Evolutionary conservation across 2,888 invertebrate species (phyloP).

Genomic region (Drosophila cracens): DNA sequence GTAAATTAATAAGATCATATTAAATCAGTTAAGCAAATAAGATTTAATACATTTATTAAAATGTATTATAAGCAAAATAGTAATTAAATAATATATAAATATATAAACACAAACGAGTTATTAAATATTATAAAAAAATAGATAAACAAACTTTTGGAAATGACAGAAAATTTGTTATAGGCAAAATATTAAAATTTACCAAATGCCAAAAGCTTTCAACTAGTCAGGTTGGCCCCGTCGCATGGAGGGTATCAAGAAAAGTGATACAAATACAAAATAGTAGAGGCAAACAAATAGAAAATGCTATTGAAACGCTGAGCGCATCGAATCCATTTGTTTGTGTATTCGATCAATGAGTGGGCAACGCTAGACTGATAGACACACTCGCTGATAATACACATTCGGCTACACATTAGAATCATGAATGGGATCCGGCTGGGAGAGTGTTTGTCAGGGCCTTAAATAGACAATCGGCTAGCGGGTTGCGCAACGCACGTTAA

Average conservation of each 20-base stretch:
- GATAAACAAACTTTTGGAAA: too few species aligned
- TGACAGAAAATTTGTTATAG: too few species aligned
- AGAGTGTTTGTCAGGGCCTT: slow-evolving; percentile 15
- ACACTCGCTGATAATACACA: slow-evolving; percentile 35
- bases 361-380: slow-evolving; percentile 10
- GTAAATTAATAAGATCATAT: neutral
- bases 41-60: too few species aligned
- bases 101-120: neutral
- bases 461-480: slow-evolving; percentile 28
- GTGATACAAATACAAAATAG: slow-evolving; percentile 25
- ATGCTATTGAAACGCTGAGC: slow-evolving; percentile 36
- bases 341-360: slow-evolving; percentile 34
- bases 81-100: neutral
- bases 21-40: neutral
- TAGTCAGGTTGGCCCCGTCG: neutral
- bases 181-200: too few species aligned
- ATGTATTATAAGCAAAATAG: too few species aligned
- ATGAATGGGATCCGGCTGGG: slow-evolving; percentile 65
- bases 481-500: slow-evolving; percentile 48
- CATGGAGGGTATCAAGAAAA: slow-evolving; percentile 9
- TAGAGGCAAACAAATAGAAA: slow-evolving; percentile 47
- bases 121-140: too few species aligned
- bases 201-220: neutral
- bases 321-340: slow-evolving; percentile 27
- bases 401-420: slow-evolving; percentile 51